phyloP scores from a whole-genome alignment of 2,797 vertebrate genomes.

The Sebastes elongatus region DNA sequence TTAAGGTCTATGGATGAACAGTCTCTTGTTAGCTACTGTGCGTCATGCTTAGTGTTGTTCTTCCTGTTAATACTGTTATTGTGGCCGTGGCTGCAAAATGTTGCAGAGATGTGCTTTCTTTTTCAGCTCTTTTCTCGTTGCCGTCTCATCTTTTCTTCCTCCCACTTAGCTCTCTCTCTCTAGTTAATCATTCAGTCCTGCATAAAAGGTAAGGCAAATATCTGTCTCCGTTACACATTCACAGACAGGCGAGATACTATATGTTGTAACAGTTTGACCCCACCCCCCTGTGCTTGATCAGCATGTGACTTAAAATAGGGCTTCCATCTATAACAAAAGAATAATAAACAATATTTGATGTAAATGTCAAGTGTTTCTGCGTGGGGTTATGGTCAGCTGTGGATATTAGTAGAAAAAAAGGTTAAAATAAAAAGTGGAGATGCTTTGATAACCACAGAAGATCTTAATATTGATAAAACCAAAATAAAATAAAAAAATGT shows the following conservation, averaged over 20 bases:
- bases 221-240: constrained; percentile 73
- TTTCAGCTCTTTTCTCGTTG: constrained; percentile 23
- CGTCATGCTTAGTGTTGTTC: constrained; percentile 25
- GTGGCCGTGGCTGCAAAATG: constrained; percentile 27
- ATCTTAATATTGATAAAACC: constrained; percentile 3
- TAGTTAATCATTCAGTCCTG: constrained; percentile 63
- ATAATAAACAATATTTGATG: constrained; percentile 20
- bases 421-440: constrained; percentile 53
- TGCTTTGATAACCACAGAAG: constrained; percentile 80
- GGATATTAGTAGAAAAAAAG: constrained; percentile 52
- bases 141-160: constrained; percentile 14
- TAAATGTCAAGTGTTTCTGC: constrained; percentile 39
- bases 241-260: constrained; percentile 45
- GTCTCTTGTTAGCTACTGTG: constrained; percentile 38
- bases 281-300: neutral
- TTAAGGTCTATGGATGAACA: constrained; percentile 53
- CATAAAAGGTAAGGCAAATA: constrained; percentile 80
- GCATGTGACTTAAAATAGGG: constrained; percentile 17
- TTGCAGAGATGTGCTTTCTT: constrained; percentile 71
- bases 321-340: constrained; percentile 12
- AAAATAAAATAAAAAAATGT: neutral
- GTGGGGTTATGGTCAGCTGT: constrained; percentile 45
- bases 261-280: constrained; percentile 29
- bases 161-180: neutral
- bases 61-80: constrained; percentile 45